Base-by-base conservation (phyloP, 2,888 invertebrate species). In the Eilema sororculum region DNA sequence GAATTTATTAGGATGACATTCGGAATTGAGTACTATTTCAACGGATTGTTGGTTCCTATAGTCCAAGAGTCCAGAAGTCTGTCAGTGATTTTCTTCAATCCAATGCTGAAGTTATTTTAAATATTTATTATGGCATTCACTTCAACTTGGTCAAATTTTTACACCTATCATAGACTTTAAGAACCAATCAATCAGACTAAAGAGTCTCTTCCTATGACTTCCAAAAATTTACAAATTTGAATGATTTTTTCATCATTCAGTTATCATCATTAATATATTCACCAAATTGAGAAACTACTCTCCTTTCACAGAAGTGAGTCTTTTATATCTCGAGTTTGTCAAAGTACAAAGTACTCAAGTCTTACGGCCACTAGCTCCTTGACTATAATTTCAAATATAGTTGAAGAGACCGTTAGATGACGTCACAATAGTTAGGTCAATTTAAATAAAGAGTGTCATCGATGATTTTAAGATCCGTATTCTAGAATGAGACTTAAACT, bases 401-500 rank as follows among this genome's bases (percentile, higher is more conserved):
- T 60, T 33, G 33, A 65, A n/a, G 56, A 8, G 10, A 64, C 64
- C 25, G 8, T 60, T 13, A 33, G 9, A 58, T 30, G 59, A 68
- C 58, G 62, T 65, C 68, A 68, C 61, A 10, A 41, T 30, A 16
- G 24, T 25, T 22, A 16, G 16, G 28, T 66, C 25, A 10, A 20
- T 65, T 57, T 22, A 30, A 65, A 65, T 5, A 59, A 22, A 37
- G 41, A 69, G 41, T 61, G 60, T 59, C 59, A 30, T 25, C 64
- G 0, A 41, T 65, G 9, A 30, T 37, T 46, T 28, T 59, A n/a
- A n/a, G n/a, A n/a, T n/a, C n/a, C n/a, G n/a, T n/a, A n/a, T n/a
- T n/a, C n/a, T n/a, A n/a, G n/a, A n/a, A n/a, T n/a, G n/a, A n/a
- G n/a, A n/a, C n/a, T n/a, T n/a, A n/a, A n/a, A n/a, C n/a, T n/a